A percentile compares a stretch with the other conserved stretches of the same genome.
phyloP scores from a whole-genome alignment of 2,113 vertebrate species.

The Tetraodon nigroviridis region DNA sequence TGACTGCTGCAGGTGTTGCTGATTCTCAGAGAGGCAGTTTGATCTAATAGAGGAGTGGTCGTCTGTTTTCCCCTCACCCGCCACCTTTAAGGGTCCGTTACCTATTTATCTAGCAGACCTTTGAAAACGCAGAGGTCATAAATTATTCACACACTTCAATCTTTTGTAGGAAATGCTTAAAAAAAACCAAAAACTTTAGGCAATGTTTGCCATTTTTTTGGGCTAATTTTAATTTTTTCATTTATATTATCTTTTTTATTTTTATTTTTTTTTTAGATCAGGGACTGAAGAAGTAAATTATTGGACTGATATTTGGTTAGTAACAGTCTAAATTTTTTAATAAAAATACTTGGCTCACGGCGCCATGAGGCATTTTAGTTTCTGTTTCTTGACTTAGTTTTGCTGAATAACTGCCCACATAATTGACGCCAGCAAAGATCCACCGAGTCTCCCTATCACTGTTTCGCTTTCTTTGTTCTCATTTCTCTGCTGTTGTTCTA shows the following conservation, averaged over 20 bases:
- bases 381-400: not conserved
- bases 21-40: conserved; percentile 60
- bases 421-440: too few species aligned
- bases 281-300: too few species aligned
- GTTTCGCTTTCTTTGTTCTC: not conserved
- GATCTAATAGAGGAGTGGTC: conserved; percentile 59
- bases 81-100: conserved; percentile 52
- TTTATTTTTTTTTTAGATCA: too few species aligned
- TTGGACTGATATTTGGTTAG: too few species aligned
- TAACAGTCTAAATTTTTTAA: too few species aligned
- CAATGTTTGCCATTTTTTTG: too few species aligned
- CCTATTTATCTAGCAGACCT: conserved; percentile 52
- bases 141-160: conserved; percentile 42
- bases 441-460: not conserved
- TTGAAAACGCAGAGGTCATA: conserved; percentile 38
- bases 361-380: too few species aligned
- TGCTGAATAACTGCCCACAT: not conserved
- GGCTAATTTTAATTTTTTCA: too few species aligned
- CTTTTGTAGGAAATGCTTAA: conserved; percentile 26
- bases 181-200: too few species aligned
- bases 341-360: too few species aligned
- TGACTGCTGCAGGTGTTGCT: conserved; percentile 73
- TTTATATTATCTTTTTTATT: too few species aligned
- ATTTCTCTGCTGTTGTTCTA: too few species aligned
- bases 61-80: not conserved